Base-by-base conservation (phyloP, 1,140 invertebrate species). In the Calephelis virginiensis region DNA sequence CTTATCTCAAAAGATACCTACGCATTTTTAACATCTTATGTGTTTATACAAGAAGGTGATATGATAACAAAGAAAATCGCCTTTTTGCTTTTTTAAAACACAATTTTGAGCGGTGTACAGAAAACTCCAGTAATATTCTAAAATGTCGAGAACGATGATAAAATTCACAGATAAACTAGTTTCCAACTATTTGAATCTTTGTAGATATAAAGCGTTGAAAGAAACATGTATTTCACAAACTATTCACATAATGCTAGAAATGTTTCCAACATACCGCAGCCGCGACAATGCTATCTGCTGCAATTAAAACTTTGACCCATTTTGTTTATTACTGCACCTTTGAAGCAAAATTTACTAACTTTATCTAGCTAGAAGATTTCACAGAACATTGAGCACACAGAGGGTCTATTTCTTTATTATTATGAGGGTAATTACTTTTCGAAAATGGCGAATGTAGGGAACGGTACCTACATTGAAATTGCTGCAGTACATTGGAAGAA, bases 301-400 rank as follows among this genome's bases (percentile, higher is more conserved):
- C 79, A 81, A 85, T 85, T 83, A 83, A 85, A 85, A 85, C 78
- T 85, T 85, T 63, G 38, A 37, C 46, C 43, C 64, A 76, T 60
- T 81, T 80, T 78, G 78, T 85, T 78, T 79, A 78, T 68, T 71
- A 78, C 75, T 75, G 76, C 79, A 82, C 77, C 79, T 80, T 83
- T 79, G 69, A 68, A 61, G 75, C 73, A 61, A 80, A 83, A 78
- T 77, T 72, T 61, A 63, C 67, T 66, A 74, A 80, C 72, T 83
- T 78, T 61, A 48, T 53, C 40, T 8, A 9, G 8, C 7, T 43
- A 1, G 40, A 60, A 53, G 13, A 64, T 50, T 53, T 53, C 12
- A 11, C 43, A 43, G 6, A 9, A 37, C 47, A 7, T n/a, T 9
- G 10, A 38, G 59, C 17, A 61, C 9, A 61, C 14, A 38, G 62